Conservation (phyloP, 2,113 vertebrate species). For the Egretta garzetta region DNA sequence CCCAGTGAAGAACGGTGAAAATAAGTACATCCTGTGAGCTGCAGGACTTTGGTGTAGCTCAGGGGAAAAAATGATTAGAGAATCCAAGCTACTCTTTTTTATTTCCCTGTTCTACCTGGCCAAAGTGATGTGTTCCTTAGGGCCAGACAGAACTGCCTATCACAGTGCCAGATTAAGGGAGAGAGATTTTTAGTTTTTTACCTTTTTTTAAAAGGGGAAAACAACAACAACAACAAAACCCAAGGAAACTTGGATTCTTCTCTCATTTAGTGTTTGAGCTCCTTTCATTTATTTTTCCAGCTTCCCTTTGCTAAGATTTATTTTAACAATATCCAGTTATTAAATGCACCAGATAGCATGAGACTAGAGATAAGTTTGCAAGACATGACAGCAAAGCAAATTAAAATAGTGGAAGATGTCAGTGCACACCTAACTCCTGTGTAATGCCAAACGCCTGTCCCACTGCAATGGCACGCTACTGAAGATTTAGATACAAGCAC, state of each 20-base stretch:
- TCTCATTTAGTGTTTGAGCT: neutral
- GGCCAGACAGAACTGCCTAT: neutral
- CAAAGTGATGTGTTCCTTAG: neutral
- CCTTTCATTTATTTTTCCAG: neutral
- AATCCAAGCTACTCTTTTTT: neutral
- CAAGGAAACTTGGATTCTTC: neutral
- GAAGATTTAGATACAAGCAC: neutral
- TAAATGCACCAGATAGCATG: conserved; percentile 24
- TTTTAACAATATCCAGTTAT: conserved; percentile 52
- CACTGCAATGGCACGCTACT: neutral
- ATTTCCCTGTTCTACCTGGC: neutral
- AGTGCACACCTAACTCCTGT: neutral
- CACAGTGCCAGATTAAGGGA: neutral
- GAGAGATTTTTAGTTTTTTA: neutral
- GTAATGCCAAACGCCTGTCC: neutral
- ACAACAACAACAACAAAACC: rapidly evolving
- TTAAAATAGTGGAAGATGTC: conserved; percentile 31
- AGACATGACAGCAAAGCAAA: conserved; percentile 47
- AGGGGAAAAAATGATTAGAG: neutral
- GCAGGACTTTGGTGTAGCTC: neutral
- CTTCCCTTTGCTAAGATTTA: conserved; percentile 1
- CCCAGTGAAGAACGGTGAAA: rapidly evolving
- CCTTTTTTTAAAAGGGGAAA: neutral
- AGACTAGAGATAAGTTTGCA: conserved; percentile 24
- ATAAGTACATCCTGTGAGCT: neutral